These are phyloP conservation scores for Ridgeia piscesae DNA, from an alignment of 1,140 invertebrate species.

Conservation along the genomic window DNA sequence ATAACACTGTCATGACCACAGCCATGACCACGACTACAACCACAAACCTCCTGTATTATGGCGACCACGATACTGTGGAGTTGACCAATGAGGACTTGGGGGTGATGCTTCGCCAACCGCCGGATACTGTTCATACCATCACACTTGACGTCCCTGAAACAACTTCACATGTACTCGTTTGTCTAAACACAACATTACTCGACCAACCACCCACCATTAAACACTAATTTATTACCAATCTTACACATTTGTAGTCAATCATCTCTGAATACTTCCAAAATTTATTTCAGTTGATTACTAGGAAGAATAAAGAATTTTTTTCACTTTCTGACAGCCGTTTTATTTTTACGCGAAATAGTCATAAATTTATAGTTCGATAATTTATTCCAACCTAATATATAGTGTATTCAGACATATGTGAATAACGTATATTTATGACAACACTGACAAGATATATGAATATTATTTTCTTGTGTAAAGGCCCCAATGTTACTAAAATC, in stretches of 20 bases:
- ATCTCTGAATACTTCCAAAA: background rate
- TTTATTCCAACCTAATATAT: background rate
- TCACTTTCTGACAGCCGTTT: background rate
- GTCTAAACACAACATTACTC: background rate
- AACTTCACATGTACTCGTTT: background rate
- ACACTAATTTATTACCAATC: background rate
- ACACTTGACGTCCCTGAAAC: constrained; percentile 76
- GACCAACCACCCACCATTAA: background rate
- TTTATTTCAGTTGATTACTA: background rate
- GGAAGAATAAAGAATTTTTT: no score
- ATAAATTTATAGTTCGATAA: background rate
- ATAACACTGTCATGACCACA: background rate
- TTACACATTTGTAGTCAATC: no score
- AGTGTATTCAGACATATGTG: background rate
- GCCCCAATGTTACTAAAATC: background rate
- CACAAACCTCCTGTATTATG: constrained; percentile 71
- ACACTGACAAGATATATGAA: background rate
- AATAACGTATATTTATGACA: background rate
- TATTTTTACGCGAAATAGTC: background rate
- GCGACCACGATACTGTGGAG: constrained; percentile 69
- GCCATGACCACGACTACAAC: background rate
- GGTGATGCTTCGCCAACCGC: constrained; percentile 72
- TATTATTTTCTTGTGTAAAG: background rate
- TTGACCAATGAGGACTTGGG: constrained; percentile 65
- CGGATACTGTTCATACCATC: constrained; percentile 74